These are phyloP conservation scores for Neotoxoptera formosana DNA, from an alignment of 1,140 invertebrate genomes.

Conservation along the genomic window DNA sequence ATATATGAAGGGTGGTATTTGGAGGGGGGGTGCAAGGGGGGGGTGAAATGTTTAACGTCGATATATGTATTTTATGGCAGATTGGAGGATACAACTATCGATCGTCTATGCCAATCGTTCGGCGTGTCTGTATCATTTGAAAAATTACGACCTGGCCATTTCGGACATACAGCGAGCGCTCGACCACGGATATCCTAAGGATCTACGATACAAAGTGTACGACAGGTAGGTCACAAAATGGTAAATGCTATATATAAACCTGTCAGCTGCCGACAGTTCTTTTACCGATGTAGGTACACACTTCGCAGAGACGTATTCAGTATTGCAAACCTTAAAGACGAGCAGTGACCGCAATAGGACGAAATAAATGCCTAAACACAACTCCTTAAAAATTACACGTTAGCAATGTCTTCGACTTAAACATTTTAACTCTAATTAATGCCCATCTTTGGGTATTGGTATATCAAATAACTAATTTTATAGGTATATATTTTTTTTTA, in stretches of 20 bases:
- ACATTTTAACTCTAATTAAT: too few species aligned
- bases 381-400: too few species aligned
- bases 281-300: background rate
- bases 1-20: background rate
- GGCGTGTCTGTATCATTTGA: conserved; percentile 82
- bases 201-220: conserved; percentile 78
- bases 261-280: background rate
- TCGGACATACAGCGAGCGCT: conserved; percentile 77
- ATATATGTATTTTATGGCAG: background rate
- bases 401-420: too few species aligned
- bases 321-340: too few species aligned
- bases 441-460: too few species aligned
- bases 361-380: too few species aligned
- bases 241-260: background rate
- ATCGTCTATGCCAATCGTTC: conserved; percentile 87
- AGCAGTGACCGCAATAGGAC: too few species aligned
- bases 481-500: too few species aligned
- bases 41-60: background rate
- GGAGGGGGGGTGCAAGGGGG: too few species aligned
- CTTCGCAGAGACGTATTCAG: too few species aligned
- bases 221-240: conserved; percentile 68
- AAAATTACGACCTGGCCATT: conserved; percentile 72
- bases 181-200: conserved; percentile 75
- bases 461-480: too few species aligned
- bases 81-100: conserved; percentile 67